Percentiles rank a stretch among this genome's conserved stretches.
Evolutionary conservation across 1,140 invertebrate species (phyloP).

Genomic region (Lepidurus arcticus): DNA sequence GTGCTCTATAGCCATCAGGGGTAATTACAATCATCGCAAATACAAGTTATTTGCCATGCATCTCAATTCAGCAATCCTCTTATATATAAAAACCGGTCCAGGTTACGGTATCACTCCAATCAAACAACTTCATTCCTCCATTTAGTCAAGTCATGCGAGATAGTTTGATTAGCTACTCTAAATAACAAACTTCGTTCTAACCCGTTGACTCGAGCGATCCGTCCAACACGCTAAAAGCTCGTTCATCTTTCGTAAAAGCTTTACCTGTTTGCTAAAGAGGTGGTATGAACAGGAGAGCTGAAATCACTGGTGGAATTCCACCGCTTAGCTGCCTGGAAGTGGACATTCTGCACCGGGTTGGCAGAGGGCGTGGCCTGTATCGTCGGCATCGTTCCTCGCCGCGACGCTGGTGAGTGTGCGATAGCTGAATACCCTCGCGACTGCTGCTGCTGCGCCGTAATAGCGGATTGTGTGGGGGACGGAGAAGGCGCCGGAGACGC

Average conservation of each 20-base stretch:
- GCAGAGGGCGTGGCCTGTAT: conserved; percentile 40
- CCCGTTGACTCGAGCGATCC: neutral
- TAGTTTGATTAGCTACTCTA: neutral
- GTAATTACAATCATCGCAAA: neutral
- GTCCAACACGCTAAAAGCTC: neutral
- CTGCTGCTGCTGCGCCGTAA: conserved; percentile 29
- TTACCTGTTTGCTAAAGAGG: conserved; percentile 52
- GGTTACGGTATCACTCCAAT: neutral
- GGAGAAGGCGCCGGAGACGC: conserved; percentile 73
- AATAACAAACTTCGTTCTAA: neutral
- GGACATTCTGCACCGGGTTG: conserved; percentile 37
- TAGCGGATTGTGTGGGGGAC: conserved; percentile 64
- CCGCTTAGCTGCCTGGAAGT: conserved; percentile 54
- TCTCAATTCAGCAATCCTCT: neutral
- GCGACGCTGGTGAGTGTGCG: conserved; percentile 37
- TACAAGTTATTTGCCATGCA: neutral
- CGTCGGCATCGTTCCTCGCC: conserved; percentile 34
- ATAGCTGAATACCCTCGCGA: conserved; percentile 39
- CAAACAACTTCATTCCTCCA: neutral
- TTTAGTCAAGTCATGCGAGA: conserved; percentile 15
- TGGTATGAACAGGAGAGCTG: conserved; percentile 42
- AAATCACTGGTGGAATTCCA: conserved; percentile 81
- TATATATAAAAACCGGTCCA: neutral
- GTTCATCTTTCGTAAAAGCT: neutral
- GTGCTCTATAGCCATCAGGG: neutral